Percentiles rank a stretch among this genome's conserved stretches.
Conservation (phyloP, 2,113 vertebrate species). For the Saguinus midas region DNA sequence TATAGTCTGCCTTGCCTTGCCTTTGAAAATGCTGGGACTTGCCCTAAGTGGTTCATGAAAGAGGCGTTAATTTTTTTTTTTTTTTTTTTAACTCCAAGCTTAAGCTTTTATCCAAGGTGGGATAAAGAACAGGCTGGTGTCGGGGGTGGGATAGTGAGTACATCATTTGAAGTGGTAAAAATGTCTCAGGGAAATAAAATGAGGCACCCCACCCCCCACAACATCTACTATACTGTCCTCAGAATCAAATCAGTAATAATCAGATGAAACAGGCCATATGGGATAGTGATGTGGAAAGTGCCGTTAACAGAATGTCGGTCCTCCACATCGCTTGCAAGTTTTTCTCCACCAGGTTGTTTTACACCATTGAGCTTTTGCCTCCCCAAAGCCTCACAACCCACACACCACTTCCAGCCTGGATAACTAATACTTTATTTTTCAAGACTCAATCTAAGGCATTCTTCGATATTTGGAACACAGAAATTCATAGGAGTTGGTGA, state of each 20-base stretch:
- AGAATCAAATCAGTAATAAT: not conserved
- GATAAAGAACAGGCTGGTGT: not conserved
- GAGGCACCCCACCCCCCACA: not conserved
- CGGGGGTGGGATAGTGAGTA: rapidly evolving
- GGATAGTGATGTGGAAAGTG: not conserved
- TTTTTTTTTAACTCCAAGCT: not conserved
- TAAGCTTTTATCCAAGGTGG: not conserved
- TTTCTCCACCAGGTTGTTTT: not conserved
- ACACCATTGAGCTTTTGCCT: not conserved
- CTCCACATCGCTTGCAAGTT: not conserved
- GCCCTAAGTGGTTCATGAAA: not conserved
- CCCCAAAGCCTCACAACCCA: not conserved
- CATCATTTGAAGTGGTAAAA: not conserved
- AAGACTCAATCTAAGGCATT: not conserved
- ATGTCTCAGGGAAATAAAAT: not conserved
- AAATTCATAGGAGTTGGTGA: too few species aligned
- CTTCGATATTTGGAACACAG: not conserved
- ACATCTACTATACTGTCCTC: not conserved
- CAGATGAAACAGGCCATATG: not conserved
- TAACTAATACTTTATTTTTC: not conserved
- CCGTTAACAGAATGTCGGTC: not conserved
- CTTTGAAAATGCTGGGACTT: not conserved
- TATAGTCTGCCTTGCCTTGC: too few species aligned
- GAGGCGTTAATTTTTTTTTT: too few species aligned
- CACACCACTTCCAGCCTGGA: not conserved